Conservation (phyloP, 2,888 invertebrate genomes). For the Panzeria rudis region DNA sequence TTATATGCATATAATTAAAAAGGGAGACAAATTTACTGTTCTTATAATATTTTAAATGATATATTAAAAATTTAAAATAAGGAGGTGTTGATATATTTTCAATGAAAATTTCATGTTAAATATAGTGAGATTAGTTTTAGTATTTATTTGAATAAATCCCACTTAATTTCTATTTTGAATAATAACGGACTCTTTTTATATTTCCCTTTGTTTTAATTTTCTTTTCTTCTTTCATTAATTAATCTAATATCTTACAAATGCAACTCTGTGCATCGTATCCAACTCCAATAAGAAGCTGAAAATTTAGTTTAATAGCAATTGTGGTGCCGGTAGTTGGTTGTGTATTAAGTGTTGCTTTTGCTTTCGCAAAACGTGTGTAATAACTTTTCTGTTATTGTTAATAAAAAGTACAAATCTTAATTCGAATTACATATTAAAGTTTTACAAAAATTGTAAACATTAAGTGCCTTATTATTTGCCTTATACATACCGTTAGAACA, state of each 20-base stretch:
- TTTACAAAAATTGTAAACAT: constrained; percentile 9
- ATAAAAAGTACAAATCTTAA: constrained; percentile 52
- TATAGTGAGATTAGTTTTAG: background rate
- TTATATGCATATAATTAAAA: no score
- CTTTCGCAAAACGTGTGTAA: background rate
- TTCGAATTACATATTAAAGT: constrained; percentile 15
- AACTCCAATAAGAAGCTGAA: constrained; percentile 33
- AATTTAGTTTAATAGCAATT: constrained; percentile 47
- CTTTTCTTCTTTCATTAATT: background rate
- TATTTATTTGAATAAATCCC: background rate
- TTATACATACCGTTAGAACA: constrained; percentile 46
- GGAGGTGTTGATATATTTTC: no score
- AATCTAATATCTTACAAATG: background rate
- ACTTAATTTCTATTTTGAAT: background rate
- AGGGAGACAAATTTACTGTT: no score
- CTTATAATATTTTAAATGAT: no score
- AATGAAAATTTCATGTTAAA: background rate
- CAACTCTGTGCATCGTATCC: constrained; percentile 24
- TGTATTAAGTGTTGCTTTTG: constrained; percentile 27
- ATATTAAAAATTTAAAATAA: no score
- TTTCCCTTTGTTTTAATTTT: background rate
- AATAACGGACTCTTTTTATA: constrained; percentile 11
- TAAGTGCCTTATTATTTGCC: constrained; percentile 43
- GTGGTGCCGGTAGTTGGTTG: constrained; percentile 58
- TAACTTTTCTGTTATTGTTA: constrained; percentile 33